A percentile compares a stretch with the other conserved stretches of the same genome.
phyloP scores from a whole-genome alignment of 2,888 invertebrate species.

The Drosophila prolongata region DNA sequence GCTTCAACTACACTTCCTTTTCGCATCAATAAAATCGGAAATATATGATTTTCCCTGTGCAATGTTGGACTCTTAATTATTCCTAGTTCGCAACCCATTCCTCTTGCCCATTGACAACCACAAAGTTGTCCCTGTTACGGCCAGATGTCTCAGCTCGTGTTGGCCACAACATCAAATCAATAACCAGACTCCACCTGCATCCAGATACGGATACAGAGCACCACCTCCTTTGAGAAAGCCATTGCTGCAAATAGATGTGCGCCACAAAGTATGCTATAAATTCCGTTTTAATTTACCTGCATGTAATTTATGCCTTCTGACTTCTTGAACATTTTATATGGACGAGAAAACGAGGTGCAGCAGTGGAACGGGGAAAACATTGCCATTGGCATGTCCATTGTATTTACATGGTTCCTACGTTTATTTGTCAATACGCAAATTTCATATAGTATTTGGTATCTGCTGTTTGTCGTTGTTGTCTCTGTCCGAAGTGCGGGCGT shows the following conservation, averaged over 20 bases:
- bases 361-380: slow-evolving; percentile 34
- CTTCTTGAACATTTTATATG: slow-evolving; percentile 69
- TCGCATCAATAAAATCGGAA: slow-evolving; percentile 4
- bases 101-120: slow-evolving; percentile 24
- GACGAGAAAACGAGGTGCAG: not conserved
- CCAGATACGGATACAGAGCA: too few relatives aligned
- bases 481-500: slow-evolving; percentile 21
- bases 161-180: slow-evolving; percentile 42
- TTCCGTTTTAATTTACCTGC: slow-evolving; percentile 82
- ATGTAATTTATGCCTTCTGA: slow-evolving; percentile 81
- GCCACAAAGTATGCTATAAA: slow-evolving; percentile 81
- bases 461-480: slow-evolving; percentile 47
- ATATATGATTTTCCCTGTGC: slow-evolving; percentile 14
- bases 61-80: slow-evolving; percentile 12
- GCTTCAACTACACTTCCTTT: not conserved
- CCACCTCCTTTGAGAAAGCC: slow-evolving; percentile 25
- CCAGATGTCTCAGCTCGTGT: slow-evolving; percentile 38
- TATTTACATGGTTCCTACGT: slow-evolving; percentile 77
- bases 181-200: slow-evolving; percentile 37
- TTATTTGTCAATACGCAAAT: slow-evolving; percentile 80
- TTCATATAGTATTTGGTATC: slow-evolving; percentile 69
- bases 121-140: slow-evolving; percentile 35
- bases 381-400: slow-evolving; percentile 75
- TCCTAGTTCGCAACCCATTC: slow-evolving; percentile 17
- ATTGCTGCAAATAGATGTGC: slow-evolving; percentile 67